These are phyloP conservation scores for Procambarus virginalis DNA, from an alignment of 1,140 invertebrate genomes.

Conservation along the genomic window DNA sequence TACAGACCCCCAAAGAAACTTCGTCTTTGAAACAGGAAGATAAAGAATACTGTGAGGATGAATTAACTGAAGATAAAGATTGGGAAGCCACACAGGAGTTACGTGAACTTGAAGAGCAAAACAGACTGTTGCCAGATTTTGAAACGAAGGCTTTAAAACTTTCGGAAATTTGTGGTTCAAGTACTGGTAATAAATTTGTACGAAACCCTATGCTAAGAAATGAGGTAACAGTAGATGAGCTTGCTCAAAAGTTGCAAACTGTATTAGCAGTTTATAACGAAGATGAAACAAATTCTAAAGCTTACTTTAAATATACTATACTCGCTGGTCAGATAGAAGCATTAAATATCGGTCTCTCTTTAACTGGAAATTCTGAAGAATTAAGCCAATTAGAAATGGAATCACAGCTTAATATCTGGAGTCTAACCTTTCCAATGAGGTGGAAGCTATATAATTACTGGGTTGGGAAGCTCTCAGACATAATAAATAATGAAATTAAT, in stretches of 20 bases:
- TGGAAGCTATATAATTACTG: conserved; percentile 70
- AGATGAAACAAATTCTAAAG: not conserved
- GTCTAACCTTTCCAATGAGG: conserved; percentile 12
- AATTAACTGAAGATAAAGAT: conserved; percentile 18
- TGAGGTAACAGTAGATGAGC: not conserved
- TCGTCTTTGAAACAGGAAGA: not conserved
- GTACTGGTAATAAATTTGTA: not conserved
- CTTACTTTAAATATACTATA: not conserved
- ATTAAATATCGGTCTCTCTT: not conserved
- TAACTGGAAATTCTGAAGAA: not conserved
- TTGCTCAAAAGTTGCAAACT: not conserved
- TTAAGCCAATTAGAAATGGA: not conserved
- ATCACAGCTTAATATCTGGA: conserved; percentile 19
- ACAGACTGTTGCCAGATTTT: conserved; percentile 31
- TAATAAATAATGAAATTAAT: not conserved
- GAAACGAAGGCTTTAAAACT: not conserved
- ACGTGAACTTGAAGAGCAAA: conserved; percentile 36
- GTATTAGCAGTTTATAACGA: not conserved
- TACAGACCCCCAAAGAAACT: not conserved
- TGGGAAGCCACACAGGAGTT: conserved; percentile 53
- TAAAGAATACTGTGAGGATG: not conserved
- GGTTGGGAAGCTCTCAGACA: conserved; percentile 44
- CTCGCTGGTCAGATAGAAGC: not conserved
- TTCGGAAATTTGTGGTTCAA: too few species aligned
- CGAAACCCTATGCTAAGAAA: not conserved